phyloP scores from a whole-genome alignment of 2,797 vertebrate genomes.

The Channa striata region DNA sequence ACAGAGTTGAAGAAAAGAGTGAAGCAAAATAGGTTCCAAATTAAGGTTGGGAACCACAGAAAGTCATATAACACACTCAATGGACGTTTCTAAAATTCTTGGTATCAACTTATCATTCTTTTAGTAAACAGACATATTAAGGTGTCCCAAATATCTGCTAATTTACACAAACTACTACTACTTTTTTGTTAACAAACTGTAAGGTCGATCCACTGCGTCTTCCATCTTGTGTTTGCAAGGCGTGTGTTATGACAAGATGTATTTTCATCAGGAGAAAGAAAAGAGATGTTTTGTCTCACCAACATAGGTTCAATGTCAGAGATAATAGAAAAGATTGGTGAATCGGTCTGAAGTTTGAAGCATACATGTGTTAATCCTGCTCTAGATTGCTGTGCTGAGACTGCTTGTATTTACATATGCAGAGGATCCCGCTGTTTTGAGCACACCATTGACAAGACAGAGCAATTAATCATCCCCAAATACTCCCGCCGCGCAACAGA shows the following conservation, averaged over 20 bases:
- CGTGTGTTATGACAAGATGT: constrained; percentile 53
- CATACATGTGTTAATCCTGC: constrained; percentile 88
- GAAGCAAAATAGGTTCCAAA: not conserved
- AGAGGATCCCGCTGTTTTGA: constrained; percentile 92
- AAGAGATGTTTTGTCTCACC: constrained; percentile 68
- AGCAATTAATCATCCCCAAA: constrained; percentile 97
- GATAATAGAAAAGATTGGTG: constrained; percentile 86
- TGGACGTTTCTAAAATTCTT: not conserved
- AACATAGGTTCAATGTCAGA: constrained; percentile 77
- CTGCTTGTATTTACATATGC: constrained; percentile 93
- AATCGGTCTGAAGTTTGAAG: constrained; percentile 80
- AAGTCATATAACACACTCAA: no score
- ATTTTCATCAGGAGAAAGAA: constrained; percentile 67
- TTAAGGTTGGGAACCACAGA: not conserved
- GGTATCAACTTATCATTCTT: no score
- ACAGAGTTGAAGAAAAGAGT: no score
- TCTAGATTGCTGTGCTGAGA: constrained; percentile 84
- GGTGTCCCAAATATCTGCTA: not conserved
- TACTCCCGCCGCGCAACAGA: constrained; percentile 89
- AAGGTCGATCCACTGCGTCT: constrained; percentile 35
- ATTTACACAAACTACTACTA: constrained; percentile 5
- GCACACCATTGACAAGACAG: constrained; percentile 91
- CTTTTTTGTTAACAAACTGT: constrained; percentile 23
- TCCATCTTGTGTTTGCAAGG: constrained; percentile 26
- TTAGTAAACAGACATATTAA: no score